Evolutionary conservation across 2,888 invertebrate species (phyloP), one percentile per base, ranked within the genome.

Genomic region (Teleogryllus oceanicus): DNA sequence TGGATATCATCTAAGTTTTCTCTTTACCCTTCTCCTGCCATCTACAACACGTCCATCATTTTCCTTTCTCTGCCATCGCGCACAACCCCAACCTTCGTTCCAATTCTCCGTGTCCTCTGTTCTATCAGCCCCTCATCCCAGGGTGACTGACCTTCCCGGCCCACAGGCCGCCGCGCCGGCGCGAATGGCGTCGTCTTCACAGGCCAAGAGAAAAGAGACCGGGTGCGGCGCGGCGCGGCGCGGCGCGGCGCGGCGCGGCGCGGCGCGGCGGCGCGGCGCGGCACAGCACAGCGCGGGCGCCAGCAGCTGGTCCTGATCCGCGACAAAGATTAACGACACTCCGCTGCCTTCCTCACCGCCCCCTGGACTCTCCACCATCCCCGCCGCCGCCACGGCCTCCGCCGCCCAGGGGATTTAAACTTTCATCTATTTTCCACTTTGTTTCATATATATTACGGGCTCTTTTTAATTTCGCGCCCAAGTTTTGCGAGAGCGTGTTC

Each of bases 341-440:
- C 37, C 37, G 37, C 37, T 3, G 62, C 13, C 4, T 11, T 62
- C 62, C 62, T 11, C 62, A 5, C 62, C 62, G 16, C 16, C 62
- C 24, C 13, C 62, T 62, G 62, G 16, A 16, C 62, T 62, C 62
- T n/a, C 16, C 62, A 62, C 62, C n/a, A 1, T n/a, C 62, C 11
- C 62, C 62, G n/a, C 16, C n/a, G 62, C 62, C 62, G 62, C 11
- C 62, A 62, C 62, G 13, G 13, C 16, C 62, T 13, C n/a, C 62
- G 62, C 16, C 62, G n/a, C 62, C 62, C 62, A 8, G 8, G 16
- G n/a, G n/a, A 62, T 62, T 62, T 62, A 62, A 62, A 62, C 62
- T 62, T 62, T 62, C 62, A 62, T 62, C 62, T 62, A 62, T 62
- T 62, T 62, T 62, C 62, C 62, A 62, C 62, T 62, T 62, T 62